Evolutionary conservation across 2,113 vertebrate genomes (phyloP).

Genomic region (Bufo bufo): DNA sequence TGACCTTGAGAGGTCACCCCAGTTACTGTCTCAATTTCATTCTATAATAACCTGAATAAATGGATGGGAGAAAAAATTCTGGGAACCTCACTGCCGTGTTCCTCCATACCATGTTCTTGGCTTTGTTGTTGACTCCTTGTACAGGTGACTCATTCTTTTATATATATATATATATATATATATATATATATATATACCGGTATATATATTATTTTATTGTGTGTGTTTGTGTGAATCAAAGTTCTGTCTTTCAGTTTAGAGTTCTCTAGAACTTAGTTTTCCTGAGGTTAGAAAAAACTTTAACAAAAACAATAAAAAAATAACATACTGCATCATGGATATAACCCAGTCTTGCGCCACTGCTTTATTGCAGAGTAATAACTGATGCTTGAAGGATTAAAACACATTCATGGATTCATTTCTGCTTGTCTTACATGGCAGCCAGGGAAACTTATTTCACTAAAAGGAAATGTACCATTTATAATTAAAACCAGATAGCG

Average conservation of each 20-base stretch:
- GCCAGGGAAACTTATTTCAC: too few relatives aligned
- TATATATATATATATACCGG: too few relatives aligned
- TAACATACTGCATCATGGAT: background rate
- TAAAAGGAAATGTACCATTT: too few relatives aligned
- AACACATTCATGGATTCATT: too few relatives aligned
- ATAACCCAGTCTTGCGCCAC: too few relatives aligned
- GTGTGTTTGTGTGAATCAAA: background rate
- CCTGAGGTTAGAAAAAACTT: background rate
- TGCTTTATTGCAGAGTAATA: too few relatives aligned
- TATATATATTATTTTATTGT: background rate
- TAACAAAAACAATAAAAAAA: background rate
- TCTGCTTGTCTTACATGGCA: too few relatives aligned
- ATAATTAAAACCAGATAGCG: too few relatives aligned
- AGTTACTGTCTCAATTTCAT: constrained; percentile 52
- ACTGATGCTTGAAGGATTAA: too few relatives aligned
- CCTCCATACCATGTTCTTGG: background rate
- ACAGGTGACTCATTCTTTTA: background rate
- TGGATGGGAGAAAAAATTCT: constrained; percentile 17
- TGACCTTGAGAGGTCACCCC: constrained; percentile 50
- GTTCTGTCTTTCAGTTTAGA: background rate
- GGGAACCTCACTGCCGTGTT: background rate
- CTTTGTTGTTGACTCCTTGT: background rate
- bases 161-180: too few relatives aligned
- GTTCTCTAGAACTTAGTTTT: background rate
- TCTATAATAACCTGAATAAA: constrained; percentile 41